Evolutionary conservation across 2,797 vertebrate genomes (phyloP).

Genomic region (Gobio occitaniae): DNA sequence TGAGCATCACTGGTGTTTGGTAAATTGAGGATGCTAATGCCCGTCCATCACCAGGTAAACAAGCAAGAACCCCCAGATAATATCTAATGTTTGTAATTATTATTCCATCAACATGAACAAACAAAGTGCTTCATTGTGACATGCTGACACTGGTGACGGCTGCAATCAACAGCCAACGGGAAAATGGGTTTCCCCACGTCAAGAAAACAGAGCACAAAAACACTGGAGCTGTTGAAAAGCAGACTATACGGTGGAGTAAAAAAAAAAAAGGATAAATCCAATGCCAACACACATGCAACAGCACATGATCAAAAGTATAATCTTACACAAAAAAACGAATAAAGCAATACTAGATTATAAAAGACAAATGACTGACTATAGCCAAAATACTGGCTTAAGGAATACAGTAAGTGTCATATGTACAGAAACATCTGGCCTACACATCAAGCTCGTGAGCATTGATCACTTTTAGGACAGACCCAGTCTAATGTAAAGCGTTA

Average conservation of each 20-base stretch:
- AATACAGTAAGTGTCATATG: background rate
- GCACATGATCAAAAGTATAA: background rate
- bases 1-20: background rate
- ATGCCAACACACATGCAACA: background rate
- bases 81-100: conserved; percentile 46
- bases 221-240: conserved; percentile 6
- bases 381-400: background rate
- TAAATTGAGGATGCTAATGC: conserved; percentile 28
- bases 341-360: background rate
- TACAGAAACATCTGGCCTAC: background rate
- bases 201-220: background rate
- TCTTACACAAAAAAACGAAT: background rate
- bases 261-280: background rate
- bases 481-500: background rate
- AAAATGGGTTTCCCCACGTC: conserved; percentile 39
- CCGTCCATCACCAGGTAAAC: conserved; percentile 35
- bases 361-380: background rate
- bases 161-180: conserved; percentile 17
- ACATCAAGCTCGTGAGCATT: background rate
- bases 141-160: conserved; percentile 38
- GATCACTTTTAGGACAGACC: background rate
- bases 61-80: conserved; percentile 35
- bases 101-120: conserved; percentile 47
- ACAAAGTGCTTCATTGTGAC: conserved; percentile 50
- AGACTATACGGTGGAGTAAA: background rate